Conservation (phyloP, 2,113 vertebrate genomes). For the Pterocles gutturalis region DNA sequence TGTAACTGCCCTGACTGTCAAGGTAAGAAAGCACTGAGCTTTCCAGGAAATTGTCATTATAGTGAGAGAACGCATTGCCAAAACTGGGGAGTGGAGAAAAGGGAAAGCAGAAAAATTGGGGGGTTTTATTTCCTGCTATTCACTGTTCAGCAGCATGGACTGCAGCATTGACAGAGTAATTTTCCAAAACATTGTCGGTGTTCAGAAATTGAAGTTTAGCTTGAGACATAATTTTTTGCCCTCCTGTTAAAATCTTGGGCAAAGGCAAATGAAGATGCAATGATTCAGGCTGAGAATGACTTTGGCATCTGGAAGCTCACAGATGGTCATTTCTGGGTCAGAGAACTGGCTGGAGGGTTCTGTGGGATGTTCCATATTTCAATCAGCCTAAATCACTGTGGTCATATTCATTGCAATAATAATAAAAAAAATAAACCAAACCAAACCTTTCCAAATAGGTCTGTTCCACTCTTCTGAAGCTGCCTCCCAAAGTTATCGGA, state of each 20-base stretch:
- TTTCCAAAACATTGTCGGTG: not conserved
- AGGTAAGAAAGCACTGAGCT: not conserved
- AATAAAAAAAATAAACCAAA: not conserved
- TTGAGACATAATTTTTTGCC: accelerated
- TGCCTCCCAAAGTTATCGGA: not conserved
- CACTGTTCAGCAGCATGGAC: not conserved
- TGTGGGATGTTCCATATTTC: not conserved
- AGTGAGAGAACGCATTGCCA: accelerated
- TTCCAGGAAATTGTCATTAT: not conserved
- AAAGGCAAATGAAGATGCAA: not conserved
- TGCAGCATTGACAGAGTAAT: accelerated
- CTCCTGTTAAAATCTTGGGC: not conserved
- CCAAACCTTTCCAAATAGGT: not conserved
- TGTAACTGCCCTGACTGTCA: not conserved
- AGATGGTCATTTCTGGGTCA: not conserved
- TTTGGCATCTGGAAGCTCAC: not conserved
- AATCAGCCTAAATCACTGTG: not conserved
- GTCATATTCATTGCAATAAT: not conserved
- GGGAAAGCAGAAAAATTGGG: not conserved
- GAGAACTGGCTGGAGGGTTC: not conserved
- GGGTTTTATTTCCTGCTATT: not conserved
- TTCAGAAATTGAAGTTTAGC: not conserved
- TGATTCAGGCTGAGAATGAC: not conserved
- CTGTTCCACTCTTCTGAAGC: not conserved
- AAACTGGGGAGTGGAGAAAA: not conserved